A percentile compares a stretch with the other conserved stretches of the same genome.
These are phyloP conservation scores for Gorilla gorilla DNA, from an alignment of 2,113 vertebrate genomes.

Conservation along the genomic window DNA sequence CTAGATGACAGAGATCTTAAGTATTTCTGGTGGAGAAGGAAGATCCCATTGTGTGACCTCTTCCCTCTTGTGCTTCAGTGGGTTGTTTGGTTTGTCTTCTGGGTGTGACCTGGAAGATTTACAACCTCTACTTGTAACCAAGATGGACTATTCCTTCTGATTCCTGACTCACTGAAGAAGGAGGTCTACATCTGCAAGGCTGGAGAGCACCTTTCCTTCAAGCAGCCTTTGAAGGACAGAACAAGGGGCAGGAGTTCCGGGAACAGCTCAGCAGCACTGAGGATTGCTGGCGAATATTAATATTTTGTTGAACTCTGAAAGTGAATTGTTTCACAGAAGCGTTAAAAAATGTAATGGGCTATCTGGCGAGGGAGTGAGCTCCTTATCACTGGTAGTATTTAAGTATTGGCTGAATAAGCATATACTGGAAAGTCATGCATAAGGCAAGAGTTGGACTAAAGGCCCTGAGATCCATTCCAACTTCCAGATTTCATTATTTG, in stretches of 20 bases:
- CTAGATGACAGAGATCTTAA: neutral
- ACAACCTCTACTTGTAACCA: neutral
- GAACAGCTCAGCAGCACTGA: neutral
- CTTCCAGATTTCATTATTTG: neutral
- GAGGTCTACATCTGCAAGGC: neutral
- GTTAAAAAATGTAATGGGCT: neutral
- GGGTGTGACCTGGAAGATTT: neutral
- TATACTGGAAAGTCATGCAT: neutral
- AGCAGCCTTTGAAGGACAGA: neutral
- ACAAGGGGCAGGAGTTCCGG: neutral
- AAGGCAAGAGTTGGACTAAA: neutral
- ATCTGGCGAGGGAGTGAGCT: neutral
- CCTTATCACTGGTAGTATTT: neutral
- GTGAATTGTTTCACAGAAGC: neutral
- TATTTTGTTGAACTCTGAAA: conserved; percentile 47
- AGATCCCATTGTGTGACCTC: neutral
- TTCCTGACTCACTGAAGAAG: neutral
- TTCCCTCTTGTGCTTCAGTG: neutral
- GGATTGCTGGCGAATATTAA: neutral
- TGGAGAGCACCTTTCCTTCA: neutral
- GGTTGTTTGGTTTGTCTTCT: neutral
- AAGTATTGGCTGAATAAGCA: neutral
- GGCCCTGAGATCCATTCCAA: neutral
- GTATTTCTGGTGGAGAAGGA: neutral
- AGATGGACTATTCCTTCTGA: neutral